Evolutionary conservation across 2,888 invertebrate species (phyloP), one percentile per base, ranked within the genome.

Genomic region (Globia sparganii): DNA sequence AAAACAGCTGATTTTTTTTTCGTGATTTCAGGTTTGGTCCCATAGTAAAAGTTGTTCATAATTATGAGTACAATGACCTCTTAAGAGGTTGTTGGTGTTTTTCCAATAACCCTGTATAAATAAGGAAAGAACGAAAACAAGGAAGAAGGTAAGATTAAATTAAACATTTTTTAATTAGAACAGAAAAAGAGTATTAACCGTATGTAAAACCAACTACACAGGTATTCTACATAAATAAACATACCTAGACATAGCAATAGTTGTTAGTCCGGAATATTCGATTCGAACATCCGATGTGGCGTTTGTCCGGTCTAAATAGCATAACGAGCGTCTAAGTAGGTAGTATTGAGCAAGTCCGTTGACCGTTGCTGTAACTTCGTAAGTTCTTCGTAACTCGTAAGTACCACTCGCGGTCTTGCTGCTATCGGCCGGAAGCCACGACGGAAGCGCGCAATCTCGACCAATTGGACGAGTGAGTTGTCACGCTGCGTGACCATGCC

Each of bases 361-460:
- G 96, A 96, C 96, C 96, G 96, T 91, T 92, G 92, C 90, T 89
- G 92, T 91, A 88, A 91, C 89, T 86, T 89, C 86, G 91, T 91
- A 87, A 91, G 90, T 85, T 88, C n/a, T n/a, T n/a, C n/a, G n/a
- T n/a, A n/a, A n/a, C n/a, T n/a, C 83, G 84, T 80, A 83, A 78
- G 84, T 81, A 73, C 87, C 87, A 56, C 18, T 34, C 49, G 34
- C 88, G 91, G 91, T 95, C 94, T 95, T 95, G 94, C 93, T 93
- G 95, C 94, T 96, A 96, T 95, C 96, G 93, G 89, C 92, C 96
- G 96, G 96, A 96, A 96, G 94, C 91, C 90, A 90, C 93, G 93
- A 91, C 96, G 96, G 96, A 96, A 96, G 93, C 92, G 91, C 94
- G 95, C 96, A 96, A 96, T 96, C 96, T 96, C 96, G 91, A 94